These are phyloP conservation scores for Ciconia stormi DNA, from an alignment of 2,113 vertebrate genomes.

Conservation along the genomic window DNA sequence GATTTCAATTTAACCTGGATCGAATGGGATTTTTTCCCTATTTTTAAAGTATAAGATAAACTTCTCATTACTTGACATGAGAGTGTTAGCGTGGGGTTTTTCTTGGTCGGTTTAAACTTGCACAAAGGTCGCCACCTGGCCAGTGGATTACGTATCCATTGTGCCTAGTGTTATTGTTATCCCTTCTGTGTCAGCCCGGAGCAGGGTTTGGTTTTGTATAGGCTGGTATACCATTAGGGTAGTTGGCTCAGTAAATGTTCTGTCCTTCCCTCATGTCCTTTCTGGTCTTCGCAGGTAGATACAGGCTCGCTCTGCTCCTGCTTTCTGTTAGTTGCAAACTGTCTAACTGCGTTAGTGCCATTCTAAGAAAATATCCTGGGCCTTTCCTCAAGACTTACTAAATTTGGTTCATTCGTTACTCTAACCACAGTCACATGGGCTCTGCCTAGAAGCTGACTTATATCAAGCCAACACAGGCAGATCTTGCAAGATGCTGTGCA, in stretches of 20 bases:
- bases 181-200: neutral
- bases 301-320: neutral
- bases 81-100: fast-evolving
- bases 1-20: neutral
- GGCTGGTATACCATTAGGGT: neutral
- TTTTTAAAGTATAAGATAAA: neutral
- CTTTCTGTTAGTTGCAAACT: neutral
- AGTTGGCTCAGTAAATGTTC: neutral
- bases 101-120: neutral
- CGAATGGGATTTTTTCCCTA: fast-evolving
- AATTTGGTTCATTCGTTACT: neutral
- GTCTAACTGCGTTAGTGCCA: neutral
- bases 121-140: neutral
- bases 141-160: neutral
- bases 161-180: neutral
- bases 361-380: neutral
- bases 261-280: neutral
- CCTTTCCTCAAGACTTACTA: neutral
- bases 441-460: neutral
- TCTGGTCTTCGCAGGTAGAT: neutral
- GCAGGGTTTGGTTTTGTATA: neutral
- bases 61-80: neutral
- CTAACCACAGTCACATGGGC: neutral
- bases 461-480: neutral
- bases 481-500: neutral